phyloP scores from a whole-genome alignment of 2,113 vertebrate species.

The Ibidorhyncha struthersii region DNA sequence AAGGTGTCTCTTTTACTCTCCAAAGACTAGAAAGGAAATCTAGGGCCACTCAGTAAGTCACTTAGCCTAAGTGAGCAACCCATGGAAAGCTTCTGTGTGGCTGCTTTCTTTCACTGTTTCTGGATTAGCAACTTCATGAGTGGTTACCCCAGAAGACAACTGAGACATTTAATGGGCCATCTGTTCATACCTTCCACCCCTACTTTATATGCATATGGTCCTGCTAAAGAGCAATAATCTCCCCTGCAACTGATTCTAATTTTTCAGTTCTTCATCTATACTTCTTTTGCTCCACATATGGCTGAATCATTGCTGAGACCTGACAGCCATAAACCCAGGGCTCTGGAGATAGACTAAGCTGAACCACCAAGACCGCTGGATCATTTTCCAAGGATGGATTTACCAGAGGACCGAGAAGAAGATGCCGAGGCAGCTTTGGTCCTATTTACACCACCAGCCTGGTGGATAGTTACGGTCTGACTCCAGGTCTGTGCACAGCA shows the following conservation, averaged over 20 bases:
- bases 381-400: background rate
- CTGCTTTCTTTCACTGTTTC: background rate
- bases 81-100: background rate
- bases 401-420: background rate
- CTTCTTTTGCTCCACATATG: background rate
- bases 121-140: background rate
- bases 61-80: background rate
- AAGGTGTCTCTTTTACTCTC: background rate
- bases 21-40: background rate
- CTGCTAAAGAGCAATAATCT: background rate
- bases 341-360: background rate
- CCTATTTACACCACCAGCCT: background rate
- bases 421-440: background rate
- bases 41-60: background rate
- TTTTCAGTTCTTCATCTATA: background rate
- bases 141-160: background rate
- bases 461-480: background rate
- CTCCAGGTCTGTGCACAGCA: background rate
- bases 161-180: background rate
- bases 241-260: background rate
- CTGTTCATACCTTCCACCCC: background rate
- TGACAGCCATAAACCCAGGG: background rate
- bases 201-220: background rate
- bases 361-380: accelerated
- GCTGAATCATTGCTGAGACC: background rate